Evolutionary conservation across 2,113 vertebrate genomes (phyloP), one percentile per base, ranked within the genome.

Genomic region (Tachuris rubrigastra): DNA sequence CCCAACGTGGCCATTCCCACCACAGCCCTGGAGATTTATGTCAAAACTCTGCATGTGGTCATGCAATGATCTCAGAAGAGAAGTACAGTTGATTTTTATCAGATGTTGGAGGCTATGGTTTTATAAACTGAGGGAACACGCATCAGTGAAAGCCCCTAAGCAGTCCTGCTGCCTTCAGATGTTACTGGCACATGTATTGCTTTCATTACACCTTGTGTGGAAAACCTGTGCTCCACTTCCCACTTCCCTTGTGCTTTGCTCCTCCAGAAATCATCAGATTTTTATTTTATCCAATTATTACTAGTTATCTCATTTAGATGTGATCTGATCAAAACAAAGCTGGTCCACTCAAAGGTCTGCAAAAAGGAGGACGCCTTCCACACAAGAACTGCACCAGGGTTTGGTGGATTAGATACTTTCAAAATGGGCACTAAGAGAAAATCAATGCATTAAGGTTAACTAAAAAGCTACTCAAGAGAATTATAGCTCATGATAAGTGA

Each of bases 71-170:
- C 78, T 86, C 93, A 86, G 44, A 85, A 21, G 76, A 91, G 69
- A 71, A 84, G 65, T 28, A 68, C 60, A 72, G 62, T 30, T 95
- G 79, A 93, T 95, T 93, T 93, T 67, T 81, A 87, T 95, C 93
- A 96, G 96, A 86, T 87, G 90, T 94, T 81, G 37, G 24, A 81
- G 47, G 83, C 53, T 78, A 47, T 4, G 18, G 44, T 53, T 95
- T 88, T 94, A 74, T 46, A 82, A 93, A 78, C 80, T 92, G 79
- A 90, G 66, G 72, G 76, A 94, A 93, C 62, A 55, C 3, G 2
- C 68, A 41, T 88, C 83, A 90, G 60, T 66, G 84, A 67, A 92
- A 80, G 60, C 60, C 68, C 22, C 13, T 53, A 74, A 92, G 67
- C 86, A 65, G 56, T 84, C 41, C 52, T 49, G 30, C 37, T 74